Conservation (phyloP, 2,797 vertebrate species). For the Myiotriccus ornatus region DNA sequence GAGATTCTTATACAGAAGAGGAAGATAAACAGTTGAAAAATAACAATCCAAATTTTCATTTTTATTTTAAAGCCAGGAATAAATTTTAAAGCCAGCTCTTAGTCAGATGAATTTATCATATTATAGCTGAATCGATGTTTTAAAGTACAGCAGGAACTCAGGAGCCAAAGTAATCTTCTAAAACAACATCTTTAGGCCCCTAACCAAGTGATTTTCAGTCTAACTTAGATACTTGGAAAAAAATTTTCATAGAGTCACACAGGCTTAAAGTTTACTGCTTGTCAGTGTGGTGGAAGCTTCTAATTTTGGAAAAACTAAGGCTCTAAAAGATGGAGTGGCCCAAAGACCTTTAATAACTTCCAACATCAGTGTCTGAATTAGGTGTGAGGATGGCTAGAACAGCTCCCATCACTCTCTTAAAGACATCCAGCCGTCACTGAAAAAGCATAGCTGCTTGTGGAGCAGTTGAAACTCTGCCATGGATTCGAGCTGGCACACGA, state of each 20-base stretch:
- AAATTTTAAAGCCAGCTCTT: neutral
- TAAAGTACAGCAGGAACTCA: neutral
- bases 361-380: neutral
- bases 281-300: neutral
- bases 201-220: neutral
- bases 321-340: neutral
- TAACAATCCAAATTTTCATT: neutral
- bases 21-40: neutral
- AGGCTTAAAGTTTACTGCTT: neutral
- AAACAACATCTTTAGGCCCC: neutral
- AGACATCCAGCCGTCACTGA: neutral
- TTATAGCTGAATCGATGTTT: neutral
- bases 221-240: neutral
- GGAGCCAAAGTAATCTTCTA: neutral
- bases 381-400: fast-evolving
- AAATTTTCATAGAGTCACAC: neutral
- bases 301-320: neutral
- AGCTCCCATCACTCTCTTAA: neutral
- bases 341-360: neutral
- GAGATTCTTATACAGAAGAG: neutral
- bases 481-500: neutral
- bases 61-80: neutral
- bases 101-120: neutral
- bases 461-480: fast-evolving
- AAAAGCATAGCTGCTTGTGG: neutral